Conservation (phyloP, 2,113 vertebrate species). For the Gavialis gangeticus region DNA sequence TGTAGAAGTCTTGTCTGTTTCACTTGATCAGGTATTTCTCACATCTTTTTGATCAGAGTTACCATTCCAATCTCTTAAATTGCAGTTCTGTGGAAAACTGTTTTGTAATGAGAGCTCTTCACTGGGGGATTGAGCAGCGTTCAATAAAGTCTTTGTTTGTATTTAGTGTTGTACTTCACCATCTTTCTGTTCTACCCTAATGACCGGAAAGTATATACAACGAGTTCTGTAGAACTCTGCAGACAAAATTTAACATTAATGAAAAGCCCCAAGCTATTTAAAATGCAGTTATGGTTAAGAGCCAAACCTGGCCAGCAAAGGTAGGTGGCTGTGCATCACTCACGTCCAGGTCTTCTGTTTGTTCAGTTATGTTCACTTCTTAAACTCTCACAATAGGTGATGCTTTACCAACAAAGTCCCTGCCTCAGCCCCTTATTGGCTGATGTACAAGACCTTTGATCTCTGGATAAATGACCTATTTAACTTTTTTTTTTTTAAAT, state of each 20-base stretch:
- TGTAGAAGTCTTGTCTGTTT: constrained; percentile 76
- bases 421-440: background rate
- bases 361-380: background rate
- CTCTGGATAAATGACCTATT: background rate
- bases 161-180: constrained; percentile 80
- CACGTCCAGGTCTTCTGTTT: background rate
- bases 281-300: background rate
- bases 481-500: background rate
- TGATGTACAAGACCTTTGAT: too few species aligned
- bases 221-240: background rate
- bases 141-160: constrained; percentile 97
- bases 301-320: background rate
- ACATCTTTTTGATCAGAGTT: constrained; percentile 86
- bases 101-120: constrained; percentile 92
- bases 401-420: background rate
- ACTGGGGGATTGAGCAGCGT: constrained; percentile 88
- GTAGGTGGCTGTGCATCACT: background rate
- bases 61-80: constrained; percentile 92
- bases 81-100: constrained; percentile 85
- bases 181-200: constrained; percentile 45
- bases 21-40: constrained; percentile 80
- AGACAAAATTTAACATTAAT: background rate
- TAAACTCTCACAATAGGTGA: background rate
- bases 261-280: background rate
- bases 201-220: background rate